Base-by-base conservation (phyloP, 2,888 invertebrate genomes). In the Heliconius hortense region DNA sequence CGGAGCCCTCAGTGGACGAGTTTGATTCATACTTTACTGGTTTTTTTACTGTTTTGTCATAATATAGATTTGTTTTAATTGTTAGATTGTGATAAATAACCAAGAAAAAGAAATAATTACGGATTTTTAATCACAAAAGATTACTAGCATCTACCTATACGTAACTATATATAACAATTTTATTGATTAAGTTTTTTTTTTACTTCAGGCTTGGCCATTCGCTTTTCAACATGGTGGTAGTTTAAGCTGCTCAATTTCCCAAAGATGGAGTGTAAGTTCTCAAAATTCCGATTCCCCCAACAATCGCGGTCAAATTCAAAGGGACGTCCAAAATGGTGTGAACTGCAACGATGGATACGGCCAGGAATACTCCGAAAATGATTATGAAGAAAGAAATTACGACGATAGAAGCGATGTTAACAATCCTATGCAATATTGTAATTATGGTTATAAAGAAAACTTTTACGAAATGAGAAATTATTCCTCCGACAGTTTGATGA, bases 191-290 rank as follows among this genome's bases (percentile, higher is more conserved):
- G 8, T n/a, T 39, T 66, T 7, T 5, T 39, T 76, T 0, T 75
- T 60, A 78, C 95, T 95, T 39, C 95, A 97, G 97, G 96, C 96
- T n/a, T 97, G 97, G 97, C 97, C 97, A 0, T 97, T 97, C 84
- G 96, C 96, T 76, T 96, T 97, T 85, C 97, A 97, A 88, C 95
- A 96, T 78, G 94, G 94, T 24, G 94, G 94, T 2, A 85, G 93
- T 10, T 87, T 94, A 77, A 93, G 91, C 82, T 92, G 92, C 82
- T 87, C 92, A 2, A 89, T 92, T 77, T 92, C 94, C 0, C 93
- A 93, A 79, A 83, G 93, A 75, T 93, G 92, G 93, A 93, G 86
- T 79, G 79, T 89, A n/a, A 89, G 87, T 72, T 81, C 88, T 2
- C 87, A 88, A 74, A 79, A 80, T 15, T 84, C 80, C 76, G 86